Base-by-base conservation (phyloP, 1,140 invertebrate species). In the Panagrolaimus sp. region DNA sequence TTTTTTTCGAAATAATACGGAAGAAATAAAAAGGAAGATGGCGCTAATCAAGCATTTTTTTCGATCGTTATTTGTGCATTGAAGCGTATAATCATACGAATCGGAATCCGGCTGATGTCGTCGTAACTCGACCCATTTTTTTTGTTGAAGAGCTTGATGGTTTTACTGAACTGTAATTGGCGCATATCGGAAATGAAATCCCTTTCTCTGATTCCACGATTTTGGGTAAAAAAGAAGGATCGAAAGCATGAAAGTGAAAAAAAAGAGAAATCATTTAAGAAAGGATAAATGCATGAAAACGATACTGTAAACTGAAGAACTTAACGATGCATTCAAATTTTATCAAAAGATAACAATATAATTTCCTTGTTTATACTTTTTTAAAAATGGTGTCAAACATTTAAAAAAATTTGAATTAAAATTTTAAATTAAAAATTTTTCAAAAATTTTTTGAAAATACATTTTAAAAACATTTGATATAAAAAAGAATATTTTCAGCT, bases 401-500 rank as follows among this genome's bases (percentile, higher is more conserved):
- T n/a, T n/a, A 64, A 43, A 26, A 64, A 17, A 17, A 32, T n/a
- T 17, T 52, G 65, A 26, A 17, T 15, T n/a, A 15, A 65, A 43
- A 24, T 14, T 52, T 24, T 45, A 55, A 46, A 48, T 9, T 47
- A 15, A 14, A n/a, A n/a, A 24, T 24, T 12, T 47, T 43, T 15
- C 14, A 10, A 0, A 15, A 9, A 12, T 28, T 26, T 67, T 28
- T 26, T 38, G 24, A n/a, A 6, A 43, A n/a, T n/a, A n/a, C n/a
- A n/a, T n/a, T n/a, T n/a, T 38, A 4, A 38, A 38, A 71, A n/a
- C 24, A 73, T 26, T 43, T 43, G 28, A 55, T 66, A 26, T 24
- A 43, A 15, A 24, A 58, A 4, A 4, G 2, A 38, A 38, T 7
- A 38, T 44, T 78, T 81, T 72, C 74, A 80, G 79, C 74, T 81